These are phyloP conservation scores for Heliopora coerulea DNA, from an alignment of 92 coral and sea anemone species.

Conservation along the genomic window DNA sequence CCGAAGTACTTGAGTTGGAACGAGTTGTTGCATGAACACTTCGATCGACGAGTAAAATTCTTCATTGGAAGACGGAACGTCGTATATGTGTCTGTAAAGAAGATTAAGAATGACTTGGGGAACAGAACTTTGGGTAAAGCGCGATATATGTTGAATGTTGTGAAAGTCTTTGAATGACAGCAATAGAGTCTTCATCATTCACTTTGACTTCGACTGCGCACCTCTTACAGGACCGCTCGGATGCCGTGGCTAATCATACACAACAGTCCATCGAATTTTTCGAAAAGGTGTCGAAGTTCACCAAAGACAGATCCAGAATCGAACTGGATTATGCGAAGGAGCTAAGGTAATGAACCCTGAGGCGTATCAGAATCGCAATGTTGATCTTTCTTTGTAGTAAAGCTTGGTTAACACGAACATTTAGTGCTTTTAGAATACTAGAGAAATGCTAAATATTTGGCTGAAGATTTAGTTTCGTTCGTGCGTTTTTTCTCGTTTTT, in stretches of 20 bases:
- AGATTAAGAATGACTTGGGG: conserved; percentile 87
- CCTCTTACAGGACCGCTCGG: conserved; percentile 81
- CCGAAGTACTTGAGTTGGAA: background rate
- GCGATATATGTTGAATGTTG: background rate
- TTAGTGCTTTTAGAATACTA: too few species aligned
- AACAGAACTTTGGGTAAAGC: conserved; percentile 95
- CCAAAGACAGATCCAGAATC: conserved; percentile 86
- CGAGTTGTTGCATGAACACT: background rate
- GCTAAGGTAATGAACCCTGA: conserved; percentile 56
- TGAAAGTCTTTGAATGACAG: conserved; percentile 8
- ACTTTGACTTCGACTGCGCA: conserved; percentile 11
- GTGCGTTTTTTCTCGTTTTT: too few species aligned
- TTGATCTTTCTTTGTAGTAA: background rate
- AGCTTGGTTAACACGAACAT: background rate
- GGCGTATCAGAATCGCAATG: background rate
- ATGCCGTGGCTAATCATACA: conserved; percentile 74
- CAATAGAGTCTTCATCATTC: background rate
- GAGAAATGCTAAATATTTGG: too few species aligned
- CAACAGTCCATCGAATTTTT: conserved; percentile 87
- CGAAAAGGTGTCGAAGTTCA: conserved; percentile 89
- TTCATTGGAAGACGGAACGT: background rate
- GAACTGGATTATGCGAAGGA: conserved; percentile 96
- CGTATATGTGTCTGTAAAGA: conserved; percentile 23
- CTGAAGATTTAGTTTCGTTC: too few species aligned
- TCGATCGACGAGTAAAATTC: background rate